Evolutionary conservation across 2,888 invertebrate genomes (phyloP), one percentile per base, ranked within the genome.

Genomic region (Coecobrya sp.): DNA sequence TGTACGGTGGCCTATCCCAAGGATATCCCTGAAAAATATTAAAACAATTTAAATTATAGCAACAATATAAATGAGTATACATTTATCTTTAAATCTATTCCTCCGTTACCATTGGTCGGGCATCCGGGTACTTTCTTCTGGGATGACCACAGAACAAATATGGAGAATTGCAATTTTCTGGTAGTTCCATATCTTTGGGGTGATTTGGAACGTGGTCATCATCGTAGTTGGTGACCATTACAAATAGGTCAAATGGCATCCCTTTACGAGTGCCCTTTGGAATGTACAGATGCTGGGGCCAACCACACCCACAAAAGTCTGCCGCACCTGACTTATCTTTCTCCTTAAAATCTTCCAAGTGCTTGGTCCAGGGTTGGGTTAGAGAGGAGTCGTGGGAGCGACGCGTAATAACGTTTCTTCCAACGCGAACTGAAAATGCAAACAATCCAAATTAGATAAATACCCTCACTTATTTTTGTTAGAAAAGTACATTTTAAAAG

Each of bases 221-320:
- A 42, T 86, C 91, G 49, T 87, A 93, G 73, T 93, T 93, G 1
- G 93, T 93, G 16, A 93, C 89, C 93, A 93, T 93, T 0, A 93
- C 92, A 30, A 93, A 93, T 0, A 93, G 86, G 49, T 93, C 93
- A 52, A 93, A 93, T 11, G 73, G 86, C 93, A 93, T 92, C 98
- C 98, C 92, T 94, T 96, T 96, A 0, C 96, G 95, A 7, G 95
- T 97, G 1, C 98, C 98, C 96, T 97, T 97, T 0, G 98, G 97
- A 62, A 98, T 94, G 8, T 98, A 96, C 97, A 98, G 96, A 95
- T 98, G 98, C 93, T 98, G 97, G 0, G 98, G 98, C 98, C 98
- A 98, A 19, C 84, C 84, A 42, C 84, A 84, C 0, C 84, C 84
- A 42, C 84, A 84, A 84, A 84, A 84, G 16, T 93, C 86, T 11